Evolutionary conservation across 2,888 invertebrate species (phyloP).

Genomic region (Gastracanthus pulcherrimus): DNA sequence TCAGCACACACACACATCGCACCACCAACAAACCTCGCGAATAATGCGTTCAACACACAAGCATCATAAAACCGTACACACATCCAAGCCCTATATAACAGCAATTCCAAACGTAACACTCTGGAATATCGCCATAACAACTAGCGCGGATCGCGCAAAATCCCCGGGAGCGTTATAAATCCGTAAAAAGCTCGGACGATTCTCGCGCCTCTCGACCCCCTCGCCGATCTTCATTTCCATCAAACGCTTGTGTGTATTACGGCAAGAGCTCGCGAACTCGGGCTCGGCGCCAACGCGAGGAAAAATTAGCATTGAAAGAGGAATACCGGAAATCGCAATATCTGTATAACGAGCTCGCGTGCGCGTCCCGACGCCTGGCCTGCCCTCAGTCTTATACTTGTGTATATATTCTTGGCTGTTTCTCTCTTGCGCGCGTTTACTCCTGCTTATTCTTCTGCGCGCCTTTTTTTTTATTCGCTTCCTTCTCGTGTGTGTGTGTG

Average conservation of each 20-base stretch:
- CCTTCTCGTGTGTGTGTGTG: background rate
- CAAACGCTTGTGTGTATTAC: background rate
- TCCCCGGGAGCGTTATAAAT: slow-evolving; percentile 19
- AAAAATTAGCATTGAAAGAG: slow-evolving; percentile 52
- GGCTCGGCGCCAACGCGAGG: background rate
- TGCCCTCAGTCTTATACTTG: too few relatives aligned
- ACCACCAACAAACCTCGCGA: background rate
- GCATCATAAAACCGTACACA: too few relatives aligned
- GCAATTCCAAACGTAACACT: too few relatives aligned
- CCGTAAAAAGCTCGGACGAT: slow-evolving; percentile 4
- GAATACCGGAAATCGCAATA: slow-evolving; percentile 46
- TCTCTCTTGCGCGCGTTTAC: background rate
- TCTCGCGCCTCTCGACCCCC: background rate
- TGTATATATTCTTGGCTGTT: background rate
- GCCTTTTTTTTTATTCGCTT: background rate
- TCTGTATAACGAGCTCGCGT: slow-evolving; percentile 40
- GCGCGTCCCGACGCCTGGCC: background rate
- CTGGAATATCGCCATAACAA: too few relatives aligned
- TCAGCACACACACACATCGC: too few relatives aligned
- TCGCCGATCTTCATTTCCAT: slow-evolving; percentile 36
- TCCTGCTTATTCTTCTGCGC: background rate
- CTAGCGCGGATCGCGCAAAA: background rate
- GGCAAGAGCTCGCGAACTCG: background rate
- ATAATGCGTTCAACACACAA: background rate
- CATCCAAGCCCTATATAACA: too few relatives aligned